Evolutionary conservation across 2,113 vertebrate genomes (phyloP), one percentile per base, ranked within the genome.

Genomic region (Lutjanus erythropterus): DNA sequence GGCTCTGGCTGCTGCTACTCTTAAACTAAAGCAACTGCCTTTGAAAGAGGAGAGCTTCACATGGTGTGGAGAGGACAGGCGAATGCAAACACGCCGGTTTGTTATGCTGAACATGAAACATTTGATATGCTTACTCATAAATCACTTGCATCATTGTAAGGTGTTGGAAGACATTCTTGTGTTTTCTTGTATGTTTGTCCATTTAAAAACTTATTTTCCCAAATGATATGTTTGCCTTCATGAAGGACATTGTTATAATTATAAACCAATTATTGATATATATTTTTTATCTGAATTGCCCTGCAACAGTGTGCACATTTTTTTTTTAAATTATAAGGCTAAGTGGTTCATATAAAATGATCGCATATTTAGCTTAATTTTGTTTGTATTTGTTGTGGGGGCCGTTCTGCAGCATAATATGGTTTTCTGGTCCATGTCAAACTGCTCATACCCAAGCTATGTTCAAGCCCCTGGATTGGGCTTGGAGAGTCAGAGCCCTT

Each of bases 21-120:
- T 44, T 61, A 50, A 78, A 77, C 55, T 71, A 33, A 78, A 83
- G 29, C 74, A 55, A 47, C 87, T 76, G 81, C 50, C 80, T 78
- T 69, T 59, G 79, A 76, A n/a, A 81, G 42, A 56, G 53, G 49
- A 72, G 55, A 61, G 19, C 16, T 3, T 46, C 84, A 69, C 71
- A 25, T 60, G 27, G 25, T 79, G 37, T 11, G 50, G 16, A 68
- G 53, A 71, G 39, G 35, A 62, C 19, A 65, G 47, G 59, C 35
- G 35, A 75, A 71, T 25, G 29, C 47, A 44, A 76, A 58, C 46
- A 37, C 44, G 47, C 11, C 39, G 18, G 35, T 42, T 60, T 50
- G 44, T 58, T 14, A 46, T 42, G 29, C 16, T 39, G 6, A 18
- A 47, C 6, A 42, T 65, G 58, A 70, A 52, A 44, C 33, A 42